Conservation (phyloP, 2,797 vertebrate species). For the Tamandua tetradactyla region DNA sequence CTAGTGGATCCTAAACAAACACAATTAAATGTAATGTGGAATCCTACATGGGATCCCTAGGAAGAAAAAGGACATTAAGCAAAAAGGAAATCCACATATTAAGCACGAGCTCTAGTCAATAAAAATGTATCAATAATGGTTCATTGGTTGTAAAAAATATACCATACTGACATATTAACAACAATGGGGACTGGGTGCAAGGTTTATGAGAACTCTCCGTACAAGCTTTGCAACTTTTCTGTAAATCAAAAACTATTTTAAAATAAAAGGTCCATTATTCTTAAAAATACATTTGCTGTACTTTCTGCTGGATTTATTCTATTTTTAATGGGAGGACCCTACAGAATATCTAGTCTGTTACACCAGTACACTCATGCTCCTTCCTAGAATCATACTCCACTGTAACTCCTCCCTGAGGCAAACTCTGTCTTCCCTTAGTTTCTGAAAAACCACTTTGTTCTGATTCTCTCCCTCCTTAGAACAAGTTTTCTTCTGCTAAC, state of each 20-base stretch:
- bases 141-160: background rate
- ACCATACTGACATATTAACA: background rate
- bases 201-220: background rate
- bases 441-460: background rate
- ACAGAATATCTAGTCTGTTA: background rate
- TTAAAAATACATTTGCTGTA: background rate
- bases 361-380: background rate
- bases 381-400: background rate
- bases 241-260: background rate
- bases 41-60: background rate
- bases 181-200: background rate
- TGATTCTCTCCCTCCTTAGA: background rate
- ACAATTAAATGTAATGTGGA: background rate
- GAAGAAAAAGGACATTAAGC: background rate
- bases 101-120: background rate
- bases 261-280: background rate
- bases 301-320: background rate
- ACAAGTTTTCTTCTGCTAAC: background rate
- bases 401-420: background rate
- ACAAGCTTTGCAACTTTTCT: background rate
- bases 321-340: background rate
- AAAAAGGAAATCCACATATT: slow-evolving; percentile 24
- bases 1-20: background rate
- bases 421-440: background rate
- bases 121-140: background rate